Conservation (phyloP, 2,888 invertebrate species). For the Folsomia manolachei region DNA sequence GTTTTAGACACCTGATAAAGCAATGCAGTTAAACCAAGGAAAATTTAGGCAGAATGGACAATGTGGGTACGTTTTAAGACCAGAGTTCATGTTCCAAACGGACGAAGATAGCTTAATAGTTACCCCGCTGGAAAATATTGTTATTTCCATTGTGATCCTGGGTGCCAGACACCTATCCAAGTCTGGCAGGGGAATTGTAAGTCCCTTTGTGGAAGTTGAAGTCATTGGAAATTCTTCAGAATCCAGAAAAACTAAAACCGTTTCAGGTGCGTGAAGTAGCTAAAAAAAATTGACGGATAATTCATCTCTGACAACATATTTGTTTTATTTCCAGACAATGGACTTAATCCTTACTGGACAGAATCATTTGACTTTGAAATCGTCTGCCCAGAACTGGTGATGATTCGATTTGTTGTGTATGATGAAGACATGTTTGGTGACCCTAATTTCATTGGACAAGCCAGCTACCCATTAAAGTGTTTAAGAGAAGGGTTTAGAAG, state of each 20-base stretch:
- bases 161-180: conserved; percentile 86
- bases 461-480: conserved; percentile 81
- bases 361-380: conserved; percentile 80
- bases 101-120: conserved; percentile 23
- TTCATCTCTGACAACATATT: too few relatives aligned
- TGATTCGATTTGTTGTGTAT: conserved; percentile 82
- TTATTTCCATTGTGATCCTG: conserved; percentile 61
- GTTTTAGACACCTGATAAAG: conserved; percentile 84
- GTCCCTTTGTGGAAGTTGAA: conserved; percentile 90
- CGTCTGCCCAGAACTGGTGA: conserved; percentile 74
- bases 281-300: too few relatives aligned
- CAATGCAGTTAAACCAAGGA: conserved; percentile 94
- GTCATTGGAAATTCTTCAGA: conserved; percentile 71
- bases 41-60: conserved; percentile 88
- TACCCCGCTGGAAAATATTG: conserved; percentile 22
- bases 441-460: conserved; percentile 93
- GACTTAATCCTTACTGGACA: conserved; percentile 90
- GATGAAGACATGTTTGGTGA: conserved; percentile 98
- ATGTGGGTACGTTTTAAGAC: conserved; percentile 76
- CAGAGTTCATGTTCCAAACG: conserved; percentile 74
- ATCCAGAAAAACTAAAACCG: conserved; percentile 79
- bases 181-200: conserved; percentile 73
- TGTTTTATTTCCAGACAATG: conserved; percentile 94
- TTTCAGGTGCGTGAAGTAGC: too few relatives aligned
- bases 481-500: conserved; percentile 84